Base-by-base conservation (phyloP, 2,113 vertebrate species). In the Aramus guarauna region DNA sequence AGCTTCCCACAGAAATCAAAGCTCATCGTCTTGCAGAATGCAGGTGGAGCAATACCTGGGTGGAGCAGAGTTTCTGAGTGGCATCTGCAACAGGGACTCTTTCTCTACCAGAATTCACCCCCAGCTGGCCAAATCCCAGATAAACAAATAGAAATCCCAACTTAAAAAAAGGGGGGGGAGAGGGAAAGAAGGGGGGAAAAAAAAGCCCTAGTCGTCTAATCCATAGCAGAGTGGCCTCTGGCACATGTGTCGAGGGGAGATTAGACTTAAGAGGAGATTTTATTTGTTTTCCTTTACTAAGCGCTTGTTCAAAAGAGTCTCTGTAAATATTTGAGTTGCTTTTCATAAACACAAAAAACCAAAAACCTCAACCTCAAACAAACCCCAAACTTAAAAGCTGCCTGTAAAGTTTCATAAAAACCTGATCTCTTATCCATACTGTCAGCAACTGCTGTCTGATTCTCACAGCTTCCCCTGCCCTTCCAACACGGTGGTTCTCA, bases 1-100 rank as follows among this genome's bases (percentile, higher is more conserved):
- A 97, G 96, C 95, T 93, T 94, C 95, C 96, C 79, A 96, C 87
- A 94, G 93, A 95, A 96, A 96, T 96, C 93, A 94, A 94, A 96
- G 95, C 90, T 77, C 85, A 29, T 94, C 43, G 17, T 95, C 96
- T 96, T 96, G 90, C 74, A 90, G 97, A 96, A 96, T 91, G 93
- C 89, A 94, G 45, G 95, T 94, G 97, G 94, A 92, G 90, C 93
- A 97, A 45, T 85, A 92, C 92, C 86, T 97, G 67, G 67, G 95
- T 95, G 94, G 93, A 75, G 76, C 88, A 92, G 94, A 67, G 89
- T 72, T 91, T 94, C 68, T 92, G 56, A 94, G 94, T 14, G 1
- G 82, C 92, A 43, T 43, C 92, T 90, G 13, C 92, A 72, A 62
- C 86, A 94, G 89, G 52, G 83, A 93, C 85, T 80, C 93, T 90